phyloP scores from a whole-genome alignment of 2,113 vertebrate genomes.

The Lanius ludovicianus region DNA sequence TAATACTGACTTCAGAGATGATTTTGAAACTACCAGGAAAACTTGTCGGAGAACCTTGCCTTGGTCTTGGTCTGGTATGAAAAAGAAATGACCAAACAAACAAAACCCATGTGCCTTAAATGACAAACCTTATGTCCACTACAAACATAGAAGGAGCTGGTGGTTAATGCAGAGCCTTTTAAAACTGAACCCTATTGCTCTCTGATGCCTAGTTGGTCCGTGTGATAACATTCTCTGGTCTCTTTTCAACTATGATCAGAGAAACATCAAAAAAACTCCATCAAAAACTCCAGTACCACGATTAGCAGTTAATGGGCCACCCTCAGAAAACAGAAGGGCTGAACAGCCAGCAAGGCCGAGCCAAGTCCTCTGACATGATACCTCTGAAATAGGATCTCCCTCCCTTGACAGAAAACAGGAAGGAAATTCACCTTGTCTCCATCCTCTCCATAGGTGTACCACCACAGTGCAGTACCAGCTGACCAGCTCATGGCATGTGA shows the following conservation, averaged over 20 bases:
- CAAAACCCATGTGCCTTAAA: background rate
- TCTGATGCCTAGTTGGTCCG: background rate
- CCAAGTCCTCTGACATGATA: background rate
- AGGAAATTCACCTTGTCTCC: background rate
- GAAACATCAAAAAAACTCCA: background rate
- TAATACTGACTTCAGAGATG: background rate
- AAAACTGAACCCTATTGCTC: background rate
- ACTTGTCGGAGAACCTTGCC: background rate
- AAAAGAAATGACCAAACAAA: background rate
- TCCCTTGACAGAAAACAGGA: background rate
- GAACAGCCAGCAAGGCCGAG: background rate
- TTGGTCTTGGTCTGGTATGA: background rate
- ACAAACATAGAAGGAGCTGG: background rate
- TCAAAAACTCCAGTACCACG: background rate
- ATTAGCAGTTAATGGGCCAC: background rate
- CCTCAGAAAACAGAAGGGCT: background rate
- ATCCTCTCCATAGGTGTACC: background rate
- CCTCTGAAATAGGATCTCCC: background rate
- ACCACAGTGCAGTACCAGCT: background rate
- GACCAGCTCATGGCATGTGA: fast-evolving
- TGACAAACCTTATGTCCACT: background rate
- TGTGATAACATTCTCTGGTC: background rate
- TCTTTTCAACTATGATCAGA: background rate
- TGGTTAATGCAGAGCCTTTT: background rate
- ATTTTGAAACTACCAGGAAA: background rate